These are phyloP conservation scores for Mallotus villosus DNA, from an alignment of 2,797 vertebrate species.

Conservation along the genomic window DNA sequence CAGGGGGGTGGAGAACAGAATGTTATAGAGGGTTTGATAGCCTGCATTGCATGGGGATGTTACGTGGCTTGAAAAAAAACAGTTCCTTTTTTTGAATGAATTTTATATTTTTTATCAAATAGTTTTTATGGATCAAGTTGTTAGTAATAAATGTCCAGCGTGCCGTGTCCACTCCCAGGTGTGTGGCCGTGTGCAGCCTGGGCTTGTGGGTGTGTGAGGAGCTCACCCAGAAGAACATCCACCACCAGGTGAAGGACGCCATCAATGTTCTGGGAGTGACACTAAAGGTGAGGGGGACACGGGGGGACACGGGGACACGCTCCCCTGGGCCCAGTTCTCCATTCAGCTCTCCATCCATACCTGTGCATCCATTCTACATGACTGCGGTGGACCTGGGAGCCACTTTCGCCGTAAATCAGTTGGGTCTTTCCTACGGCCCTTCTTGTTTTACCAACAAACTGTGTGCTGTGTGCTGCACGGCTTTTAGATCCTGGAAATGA, in stretches of 20 bases:
- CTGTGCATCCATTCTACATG: no score
- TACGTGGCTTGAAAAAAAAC: no score
- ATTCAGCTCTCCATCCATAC: no score
- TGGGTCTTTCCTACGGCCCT: not conserved
- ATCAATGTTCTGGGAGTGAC: slow-evolving; percentile 95
- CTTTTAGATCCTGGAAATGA: slow-evolving; percentile 46
- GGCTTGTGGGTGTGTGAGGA: slow-evolving; percentile 97
- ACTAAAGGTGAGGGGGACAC: slow-evolving; percentile 84
- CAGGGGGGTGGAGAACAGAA: not conserved
- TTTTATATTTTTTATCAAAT: no score
- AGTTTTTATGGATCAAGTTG: no score
- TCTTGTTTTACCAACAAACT: slow-evolving; percentile 28
- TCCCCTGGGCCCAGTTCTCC: no score
- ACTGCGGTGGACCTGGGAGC: not conserved
- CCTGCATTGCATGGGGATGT: no score
- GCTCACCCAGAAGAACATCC: slow-evolving; percentile 82
- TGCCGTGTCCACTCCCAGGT: slow-evolving; percentile 64
- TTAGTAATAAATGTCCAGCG: not conserved
- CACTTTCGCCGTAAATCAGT: not conserved
- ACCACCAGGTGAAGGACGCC: slow-evolving; percentile 89
- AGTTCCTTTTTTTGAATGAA: no score
- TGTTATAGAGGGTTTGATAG: not conserved
- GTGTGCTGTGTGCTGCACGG: not conserved
- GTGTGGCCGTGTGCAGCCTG: slow-evolving; percentile 92
- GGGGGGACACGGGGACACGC: not conserved